phyloP scores from a whole-genome alignment of 2,113 vertebrate species.

The Alces alces region DNA sequence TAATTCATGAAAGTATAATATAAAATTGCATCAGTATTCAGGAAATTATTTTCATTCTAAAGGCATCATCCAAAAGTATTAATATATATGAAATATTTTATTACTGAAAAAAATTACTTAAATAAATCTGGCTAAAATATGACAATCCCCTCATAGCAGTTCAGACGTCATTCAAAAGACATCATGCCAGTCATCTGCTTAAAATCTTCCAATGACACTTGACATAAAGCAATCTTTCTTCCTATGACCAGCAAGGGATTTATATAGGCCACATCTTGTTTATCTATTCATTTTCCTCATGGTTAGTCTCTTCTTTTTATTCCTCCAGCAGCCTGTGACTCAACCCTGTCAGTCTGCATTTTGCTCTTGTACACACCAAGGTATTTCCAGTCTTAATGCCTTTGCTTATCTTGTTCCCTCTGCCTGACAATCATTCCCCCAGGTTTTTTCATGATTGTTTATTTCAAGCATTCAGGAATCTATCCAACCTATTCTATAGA shows the following conservation, averaged over 20 bases:
- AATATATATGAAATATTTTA: not conserved
- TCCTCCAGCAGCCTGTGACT: rapidly evolving
- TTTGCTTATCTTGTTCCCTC: not conserved
- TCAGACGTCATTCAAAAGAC: not conserved
- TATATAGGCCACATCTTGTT: not conserved
- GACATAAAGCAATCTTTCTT: not conserved
- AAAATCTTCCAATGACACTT: not conserved
- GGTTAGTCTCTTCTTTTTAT: not conserved
- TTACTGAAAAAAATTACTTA: not conserved
- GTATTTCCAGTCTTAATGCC: not conserved
- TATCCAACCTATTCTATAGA: not conserved
- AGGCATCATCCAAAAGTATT: not conserved
- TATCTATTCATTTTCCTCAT: not conserved
- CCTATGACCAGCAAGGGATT: not conserved
- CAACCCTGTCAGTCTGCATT: not conserved
- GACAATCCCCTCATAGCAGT: not conserved
- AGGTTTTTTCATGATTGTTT: not conserved
- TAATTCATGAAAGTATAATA: not conserved
- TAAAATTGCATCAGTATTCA: not conserved
- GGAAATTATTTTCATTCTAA: not conserved
- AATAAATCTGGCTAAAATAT: not conserved
- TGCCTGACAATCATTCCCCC: not conserved
- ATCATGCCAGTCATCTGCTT: not conserved
- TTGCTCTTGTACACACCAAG: not conserved
- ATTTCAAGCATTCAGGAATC: not conserved